These are phyloP conservation scores for Contarinia nasturtii DNA, from an alignment of 1,140 invertebrate species.

Conservation along the genomic window DNA sequence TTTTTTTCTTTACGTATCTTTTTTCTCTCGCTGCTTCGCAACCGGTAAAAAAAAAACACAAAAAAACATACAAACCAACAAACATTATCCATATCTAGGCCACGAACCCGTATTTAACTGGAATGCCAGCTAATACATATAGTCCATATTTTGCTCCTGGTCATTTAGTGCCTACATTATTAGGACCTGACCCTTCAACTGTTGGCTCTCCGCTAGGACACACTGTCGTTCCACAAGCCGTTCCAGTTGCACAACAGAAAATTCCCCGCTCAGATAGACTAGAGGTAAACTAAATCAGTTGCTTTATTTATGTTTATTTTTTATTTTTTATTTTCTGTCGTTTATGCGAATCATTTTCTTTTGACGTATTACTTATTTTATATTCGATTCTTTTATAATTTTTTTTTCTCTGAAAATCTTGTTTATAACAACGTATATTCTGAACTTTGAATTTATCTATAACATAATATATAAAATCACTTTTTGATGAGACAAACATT, in stretches of 20 bases:
- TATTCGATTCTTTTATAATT: no score
- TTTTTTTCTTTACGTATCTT: background rate
- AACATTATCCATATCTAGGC: slow-evolving; percentile 50
- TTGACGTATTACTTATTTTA: no score
- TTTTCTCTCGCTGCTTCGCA: background rate
- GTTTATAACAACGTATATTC: no score
- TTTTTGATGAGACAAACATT: background rate
- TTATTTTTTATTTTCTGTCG: no score
- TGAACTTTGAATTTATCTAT: no score
- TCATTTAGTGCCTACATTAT: slow-evolving; percentile 68
- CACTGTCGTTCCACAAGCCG: slow-evolving; percentile 63
- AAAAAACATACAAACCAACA: background rate
- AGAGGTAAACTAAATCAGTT: slow-evolving; percentile 51
- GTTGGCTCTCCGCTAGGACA: slow-evolving; percentile 51
- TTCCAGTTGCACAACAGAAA: slow-evolving; percentile 69
- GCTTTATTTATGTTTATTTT: no score
- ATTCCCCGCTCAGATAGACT: slow-evolving; percentile 84
- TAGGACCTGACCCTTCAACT: slow-evolving; percentile 55
- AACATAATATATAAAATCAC: no score
- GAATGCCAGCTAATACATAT: slow-evolving; percentile 66
- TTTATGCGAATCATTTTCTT: no score
- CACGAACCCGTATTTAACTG: slow-evolving; percentile 73
- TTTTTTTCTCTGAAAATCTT: no score
- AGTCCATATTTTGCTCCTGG: slow-evolving; percentile 73
- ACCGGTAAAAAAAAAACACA: background rate